Conservation (phyloP, 2,113 vertebrate genomes). For the Toxotes jaculatrix region DNA sequence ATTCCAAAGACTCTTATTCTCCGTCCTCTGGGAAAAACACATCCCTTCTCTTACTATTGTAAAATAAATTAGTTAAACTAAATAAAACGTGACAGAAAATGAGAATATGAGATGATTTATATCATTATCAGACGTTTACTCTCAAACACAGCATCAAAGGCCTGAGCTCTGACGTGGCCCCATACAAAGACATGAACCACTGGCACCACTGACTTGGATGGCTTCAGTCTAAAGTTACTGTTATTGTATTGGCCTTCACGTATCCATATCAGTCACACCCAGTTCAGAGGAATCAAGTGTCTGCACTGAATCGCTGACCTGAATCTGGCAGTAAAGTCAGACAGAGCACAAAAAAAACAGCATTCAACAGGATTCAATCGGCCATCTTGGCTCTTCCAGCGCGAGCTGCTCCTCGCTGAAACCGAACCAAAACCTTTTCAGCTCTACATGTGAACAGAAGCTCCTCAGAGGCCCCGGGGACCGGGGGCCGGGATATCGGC, state of each 20-base stretch:
- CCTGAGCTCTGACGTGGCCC: no score
- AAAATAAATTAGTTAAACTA: no score
- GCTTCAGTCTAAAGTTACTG: constrained; percentile 23
- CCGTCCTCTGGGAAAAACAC: no score
- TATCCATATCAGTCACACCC: constrained; percentile 10
- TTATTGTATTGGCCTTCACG: constrained; percentile 13
- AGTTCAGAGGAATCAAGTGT: constrained; percentile 32
- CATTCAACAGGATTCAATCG: neutral
- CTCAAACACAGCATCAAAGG: neutral
- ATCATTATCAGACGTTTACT: neutral
- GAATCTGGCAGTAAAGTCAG: constrained; percentile 8
- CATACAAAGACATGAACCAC: neutral
- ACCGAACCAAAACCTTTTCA: neutral
- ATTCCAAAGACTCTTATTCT: no score
- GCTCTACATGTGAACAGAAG: constrained; percentile 9
- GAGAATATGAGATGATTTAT: neutral
- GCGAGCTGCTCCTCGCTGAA: neutral
- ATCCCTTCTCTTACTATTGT: no score
- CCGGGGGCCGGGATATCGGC: neutral
- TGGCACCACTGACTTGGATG: neutral
- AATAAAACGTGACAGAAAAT: neutral
- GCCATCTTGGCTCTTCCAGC: neutral
- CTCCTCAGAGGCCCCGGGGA: constrained; percentile 1
- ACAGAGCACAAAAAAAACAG: neutral
- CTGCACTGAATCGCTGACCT: constrained; percentile 37